Base-by-base conservation (phyloP, 2,797 vertebrate species). In the Microchirus variegatus region DNA sequence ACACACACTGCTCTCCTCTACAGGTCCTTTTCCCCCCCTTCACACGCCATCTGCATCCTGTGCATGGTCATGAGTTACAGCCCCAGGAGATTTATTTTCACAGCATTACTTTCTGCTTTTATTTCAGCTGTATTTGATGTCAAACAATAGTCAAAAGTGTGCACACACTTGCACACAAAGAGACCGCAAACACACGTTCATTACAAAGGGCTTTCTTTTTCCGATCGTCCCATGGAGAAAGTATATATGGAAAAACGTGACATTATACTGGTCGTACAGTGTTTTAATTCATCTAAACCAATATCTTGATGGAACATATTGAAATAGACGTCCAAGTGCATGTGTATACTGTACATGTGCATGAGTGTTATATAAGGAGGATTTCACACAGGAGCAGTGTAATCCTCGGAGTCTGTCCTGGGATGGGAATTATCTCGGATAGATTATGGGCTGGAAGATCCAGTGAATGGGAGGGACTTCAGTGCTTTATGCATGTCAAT, bases 21-120 rank as follows among this genome's bases (percentile, higher is more conserved):
- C 40, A 47, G 15, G 67, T 59, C 57, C 31, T 58, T 53, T 26
- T 15, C 15, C 0, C 12, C 26, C 17, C 41, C n/a, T n/a, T 9
- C 26, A 48, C 70, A 22, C 75, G 31, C 82, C 82, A 87, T 83
- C 83, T 89, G 86, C 60, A 85, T 88, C 85, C 87, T 88, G 87
- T 79, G 74, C 53, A 48, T 36, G 56, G 75, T 82, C 81, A 81
- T 59, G 69, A 67, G 73, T 76, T 81, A 17, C 73, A 73, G 61
- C 85, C 80, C 31, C 6, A 43, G 62, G 66, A 76, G 67, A 78
- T 86, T 83, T 89, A 67, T 85, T 82, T 87, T 83, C 68, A 81
- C 77, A 80, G 78, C 57, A 44, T 78, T 52, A 70, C 78, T 80
- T 77, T 82, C 54, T 73, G 65, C 58, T 78, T 81, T 80, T 77